These are phyloP conservation scores for Elaphurus davidianus DNA, from an alignment of 2,113 vertebrate species.

Conservation along the genomic window DNA sequence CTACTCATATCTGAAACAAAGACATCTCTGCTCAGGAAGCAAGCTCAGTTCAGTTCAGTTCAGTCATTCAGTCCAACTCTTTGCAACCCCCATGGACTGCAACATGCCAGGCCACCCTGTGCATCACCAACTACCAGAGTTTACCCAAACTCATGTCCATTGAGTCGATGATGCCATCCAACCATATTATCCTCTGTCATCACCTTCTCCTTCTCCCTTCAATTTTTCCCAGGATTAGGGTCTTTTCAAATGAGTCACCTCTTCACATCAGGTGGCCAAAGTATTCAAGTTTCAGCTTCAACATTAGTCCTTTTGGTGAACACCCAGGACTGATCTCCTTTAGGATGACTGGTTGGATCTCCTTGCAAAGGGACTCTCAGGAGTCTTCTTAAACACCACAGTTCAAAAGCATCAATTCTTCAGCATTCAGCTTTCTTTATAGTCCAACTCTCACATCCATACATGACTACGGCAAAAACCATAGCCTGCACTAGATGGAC, in stretches of 20 bases:
- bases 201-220: not conserved
- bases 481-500: not conserved
- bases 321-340: not conserved
- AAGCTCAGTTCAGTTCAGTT: not conserved
- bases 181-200: not conserved
- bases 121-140: accelerated
- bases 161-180: not conserved
- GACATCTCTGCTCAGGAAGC: slow-evolving; percentile 34
- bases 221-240: not conserved
- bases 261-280: not conserved
- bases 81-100: not conserved
- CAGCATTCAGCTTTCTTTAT: accelerated
- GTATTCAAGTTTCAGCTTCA: not conserved
- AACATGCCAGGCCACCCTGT: not conserved
- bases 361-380: not conserved
- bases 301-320: not conserved
- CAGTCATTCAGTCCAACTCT: not conserved
- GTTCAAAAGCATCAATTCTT: not conserved
- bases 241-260: not conserved
- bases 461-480: not conserved
- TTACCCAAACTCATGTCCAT: not conserved
- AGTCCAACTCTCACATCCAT: not conserved
- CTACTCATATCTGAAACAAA: slow-evolving; percentile 41
- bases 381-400: not conserved
- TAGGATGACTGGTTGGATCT: not conserved